Evolutionary conservation across 2,797 vertebrate species (phyloP).

Genomic region (Hipposideros larvatus): DNA sequence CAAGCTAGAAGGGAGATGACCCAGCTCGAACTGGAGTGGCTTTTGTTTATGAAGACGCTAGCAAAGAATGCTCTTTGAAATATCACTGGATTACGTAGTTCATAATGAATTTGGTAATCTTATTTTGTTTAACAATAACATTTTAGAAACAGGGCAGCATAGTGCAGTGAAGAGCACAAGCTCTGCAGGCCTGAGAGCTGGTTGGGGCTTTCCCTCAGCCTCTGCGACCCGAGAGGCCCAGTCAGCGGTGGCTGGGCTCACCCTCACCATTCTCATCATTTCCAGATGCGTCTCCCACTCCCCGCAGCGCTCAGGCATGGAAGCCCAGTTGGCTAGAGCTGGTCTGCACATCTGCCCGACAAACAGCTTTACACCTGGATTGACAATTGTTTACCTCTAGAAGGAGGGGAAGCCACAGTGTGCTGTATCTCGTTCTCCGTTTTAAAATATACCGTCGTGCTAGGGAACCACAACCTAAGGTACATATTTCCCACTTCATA

Average conservation of each 20-base stretch:
- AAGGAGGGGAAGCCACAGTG: background rate
- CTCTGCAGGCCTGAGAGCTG: background rate
- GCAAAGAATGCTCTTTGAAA: conserved; percentile 53
- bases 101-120: conserved; percentile 17
- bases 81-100: conserved; percentile 26
- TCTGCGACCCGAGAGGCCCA: background rate
- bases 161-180: background rate
- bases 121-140: conserved; percentile 53
- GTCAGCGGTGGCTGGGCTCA: background rate
- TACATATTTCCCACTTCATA: background rate
- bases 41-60: conserved; percentile 64
- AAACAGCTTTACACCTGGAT: background rate
- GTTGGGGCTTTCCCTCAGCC: background rate
- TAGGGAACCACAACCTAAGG: background rate
- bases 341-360: background rate
- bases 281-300: background rate
- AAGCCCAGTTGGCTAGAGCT: background rate
- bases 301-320: background rate
- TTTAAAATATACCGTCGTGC: background rate
- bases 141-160: background rate
- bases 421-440: background rate
- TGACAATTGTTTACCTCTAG: background rate
- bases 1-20: background rate
- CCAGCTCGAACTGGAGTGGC: background rate
- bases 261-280: background rate